These are phyloP conservation scores for Resseliella maxima DNA, from an alignment of 2,888 invertebrate genomes.

Conservation along the genomic window DNA sequence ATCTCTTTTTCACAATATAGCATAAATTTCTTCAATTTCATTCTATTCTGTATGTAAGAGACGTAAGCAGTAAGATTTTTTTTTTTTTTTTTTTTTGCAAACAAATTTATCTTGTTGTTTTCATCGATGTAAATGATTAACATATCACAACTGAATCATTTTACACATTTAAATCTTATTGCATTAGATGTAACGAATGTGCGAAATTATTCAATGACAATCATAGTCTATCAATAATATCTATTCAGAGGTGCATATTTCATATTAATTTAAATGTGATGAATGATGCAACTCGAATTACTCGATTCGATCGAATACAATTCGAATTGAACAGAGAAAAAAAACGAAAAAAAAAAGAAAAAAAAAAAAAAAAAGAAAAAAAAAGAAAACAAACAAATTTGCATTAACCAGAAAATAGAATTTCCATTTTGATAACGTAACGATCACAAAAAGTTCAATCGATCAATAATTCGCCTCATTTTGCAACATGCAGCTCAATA, in stretches of 20 bases:
- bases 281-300: background rate
- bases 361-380: no score
- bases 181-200: background rate
- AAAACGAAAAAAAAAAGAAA: no score
- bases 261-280: slow-evolving; percentile 19
- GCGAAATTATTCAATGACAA: background rate
- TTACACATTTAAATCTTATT: background rate
- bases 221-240: background rate
- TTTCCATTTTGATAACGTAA: background rate
- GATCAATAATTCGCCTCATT: background rate
- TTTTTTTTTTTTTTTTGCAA: no score
- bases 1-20: background rate
- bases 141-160: no score
- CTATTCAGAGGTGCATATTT: background rate
- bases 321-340: no score
- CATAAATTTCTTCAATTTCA: background rate
- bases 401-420: background rate
- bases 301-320: background rate
- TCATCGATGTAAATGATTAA: no score
- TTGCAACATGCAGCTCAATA: no score
- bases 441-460: background rate
- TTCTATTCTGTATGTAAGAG: background rate
- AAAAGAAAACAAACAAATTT: no score
- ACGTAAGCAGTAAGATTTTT: no score
- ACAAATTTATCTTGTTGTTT: no score